These are phyloP conservation scores for Darevskia nairensis DNA, from an alignment of 2,797 vertebrate species.

Conservation along the genomic window DNA sequence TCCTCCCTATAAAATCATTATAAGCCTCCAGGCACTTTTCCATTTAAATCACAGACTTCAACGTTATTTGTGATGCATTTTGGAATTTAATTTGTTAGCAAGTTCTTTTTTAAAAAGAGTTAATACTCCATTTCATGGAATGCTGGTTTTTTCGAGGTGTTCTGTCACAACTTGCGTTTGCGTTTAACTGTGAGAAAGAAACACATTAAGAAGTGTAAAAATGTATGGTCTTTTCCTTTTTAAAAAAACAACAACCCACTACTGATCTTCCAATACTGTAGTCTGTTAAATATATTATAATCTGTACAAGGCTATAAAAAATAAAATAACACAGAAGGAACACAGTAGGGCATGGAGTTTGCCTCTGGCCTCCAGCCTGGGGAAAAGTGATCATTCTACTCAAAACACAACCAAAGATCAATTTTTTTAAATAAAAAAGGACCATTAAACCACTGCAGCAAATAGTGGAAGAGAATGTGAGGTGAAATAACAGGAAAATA, in stretches of 20 bases:
- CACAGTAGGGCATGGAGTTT: background rate
- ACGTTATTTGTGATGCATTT: conserved; percentile 55
- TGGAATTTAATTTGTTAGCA: conserved; percentile 61
- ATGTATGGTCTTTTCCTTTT: conserved; percentile 40
- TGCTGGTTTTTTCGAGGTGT: conserved; percentile 58
- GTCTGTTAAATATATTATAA: conserved; percentile 44
- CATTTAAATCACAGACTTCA: conserved; percentile 56
- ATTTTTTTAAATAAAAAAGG: background rate
- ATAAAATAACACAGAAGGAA: background rate
- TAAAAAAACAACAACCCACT: conserved; percentile 22
- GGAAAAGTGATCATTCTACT: background rate
- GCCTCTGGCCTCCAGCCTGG: background rate
- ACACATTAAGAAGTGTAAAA: conserved; percentile 62
- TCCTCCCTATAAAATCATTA: conserved; percentile 16
- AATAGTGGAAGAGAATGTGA: background rate
- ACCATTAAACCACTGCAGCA: background rate
- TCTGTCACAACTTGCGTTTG: conserved; percentile 55
- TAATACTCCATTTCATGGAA: conserved; percentile 64
- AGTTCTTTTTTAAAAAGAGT: conserved; percentile 24
- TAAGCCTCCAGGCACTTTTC: conserved; percentile 48
- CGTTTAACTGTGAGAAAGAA: conserved; percentile 54
- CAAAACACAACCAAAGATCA: background rate
- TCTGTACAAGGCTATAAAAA: background rate
- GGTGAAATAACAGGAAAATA: background rate
- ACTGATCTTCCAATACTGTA: conserved; percentile 46